Conservation (phyloP, 2,113 vertebrate genomes). For the Periophthalmodon schlosseri region DNA sequence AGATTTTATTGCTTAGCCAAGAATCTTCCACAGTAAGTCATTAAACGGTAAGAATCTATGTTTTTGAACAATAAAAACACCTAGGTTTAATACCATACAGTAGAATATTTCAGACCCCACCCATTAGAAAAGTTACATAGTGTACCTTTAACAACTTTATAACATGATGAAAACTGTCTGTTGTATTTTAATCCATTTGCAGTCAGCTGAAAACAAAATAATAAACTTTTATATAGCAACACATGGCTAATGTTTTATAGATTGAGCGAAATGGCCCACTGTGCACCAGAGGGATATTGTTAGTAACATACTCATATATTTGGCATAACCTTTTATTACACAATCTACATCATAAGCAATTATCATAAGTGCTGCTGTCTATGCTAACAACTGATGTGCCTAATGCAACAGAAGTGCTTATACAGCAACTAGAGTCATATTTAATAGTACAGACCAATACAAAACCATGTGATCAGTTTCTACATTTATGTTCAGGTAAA, state of each 20-base stretch:
- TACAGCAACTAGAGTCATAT: not conserved
- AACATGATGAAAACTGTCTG: too few species aligned
- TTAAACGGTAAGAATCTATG: too few species aligned
- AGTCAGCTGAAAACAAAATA: not conserved
- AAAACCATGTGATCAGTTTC: not conserved
- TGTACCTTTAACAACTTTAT: too few species aligned
- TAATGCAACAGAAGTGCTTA: not conserved
- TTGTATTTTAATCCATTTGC: not conserved
- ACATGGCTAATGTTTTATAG: not conserved
- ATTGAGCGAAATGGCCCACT: not conserved
- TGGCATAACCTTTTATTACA: not conserved
- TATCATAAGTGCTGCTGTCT: not conserved
- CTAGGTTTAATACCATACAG: too few species aligned
- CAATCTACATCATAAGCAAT: slow-evolving; percentile 1
- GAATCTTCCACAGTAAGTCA: too few species aligned
- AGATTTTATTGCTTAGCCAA: too few species aligned
- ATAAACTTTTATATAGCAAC: too few species aligned
- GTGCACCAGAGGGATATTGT: not conserved
- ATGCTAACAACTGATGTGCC: not conserved
- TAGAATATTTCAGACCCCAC: too few species aligned
- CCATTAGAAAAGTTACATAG: too few species aligned
- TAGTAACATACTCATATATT: not conserved
- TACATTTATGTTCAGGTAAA: too few species aligned
- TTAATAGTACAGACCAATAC: not conserved
- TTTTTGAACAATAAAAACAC: too few species aligned